Conservation (phyloP, 1,140 invertebrate species). For the Onthophagus taurus region DNA sequence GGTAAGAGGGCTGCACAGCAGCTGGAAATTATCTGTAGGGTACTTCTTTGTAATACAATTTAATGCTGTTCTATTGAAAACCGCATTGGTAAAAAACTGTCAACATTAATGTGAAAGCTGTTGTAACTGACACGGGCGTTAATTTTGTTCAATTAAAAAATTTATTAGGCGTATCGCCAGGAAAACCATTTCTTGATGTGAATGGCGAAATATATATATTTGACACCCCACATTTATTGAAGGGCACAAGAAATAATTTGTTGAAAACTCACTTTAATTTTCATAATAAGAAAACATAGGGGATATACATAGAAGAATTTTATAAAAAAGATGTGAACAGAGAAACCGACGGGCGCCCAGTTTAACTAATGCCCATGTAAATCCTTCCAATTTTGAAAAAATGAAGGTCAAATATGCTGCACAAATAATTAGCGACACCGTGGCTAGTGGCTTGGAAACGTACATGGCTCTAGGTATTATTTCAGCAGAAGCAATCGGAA, state of each 20-base stretch:
- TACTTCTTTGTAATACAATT: conserved; percentile 19
- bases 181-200: conserved; percentile 20
- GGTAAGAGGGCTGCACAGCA: conserved; percentile 19
- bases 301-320: conserved; percentile 4
- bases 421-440: conserved; percentile 26
- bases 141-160: conserved; percentile 22
- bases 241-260: conserved; percentile 22
- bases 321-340: conserved; percentile 14
- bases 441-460: conserved; percentile 22
- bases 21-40: conserved; percentile 26
- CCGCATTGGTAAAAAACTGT: conserved; percentile 17
- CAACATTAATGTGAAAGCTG: conserved; percentile 19
- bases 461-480: conserved; percentile 6
- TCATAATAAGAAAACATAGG: background rate
- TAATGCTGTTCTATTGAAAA: too few relatives aligned
- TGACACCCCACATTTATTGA: conserved; percentile 23
- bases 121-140: conserved; percentile 20
- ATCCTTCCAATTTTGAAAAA: conserved; percentile 28
- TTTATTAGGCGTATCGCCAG: conserved; percentile 15
- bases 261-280: conserved; percentile 15
- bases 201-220: conserved; percentile 21
- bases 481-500: background rate
- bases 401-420: conserved; percentile 29
- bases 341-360: conserved; percentile 16
- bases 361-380: conserved; percentile 26